Evolutionary conservation across 2,797 vertebrate genomes (phyloP), one percentile per base, ranked within the genome.

Genomic region (Paratrypauchen microcephalus): DNA sequence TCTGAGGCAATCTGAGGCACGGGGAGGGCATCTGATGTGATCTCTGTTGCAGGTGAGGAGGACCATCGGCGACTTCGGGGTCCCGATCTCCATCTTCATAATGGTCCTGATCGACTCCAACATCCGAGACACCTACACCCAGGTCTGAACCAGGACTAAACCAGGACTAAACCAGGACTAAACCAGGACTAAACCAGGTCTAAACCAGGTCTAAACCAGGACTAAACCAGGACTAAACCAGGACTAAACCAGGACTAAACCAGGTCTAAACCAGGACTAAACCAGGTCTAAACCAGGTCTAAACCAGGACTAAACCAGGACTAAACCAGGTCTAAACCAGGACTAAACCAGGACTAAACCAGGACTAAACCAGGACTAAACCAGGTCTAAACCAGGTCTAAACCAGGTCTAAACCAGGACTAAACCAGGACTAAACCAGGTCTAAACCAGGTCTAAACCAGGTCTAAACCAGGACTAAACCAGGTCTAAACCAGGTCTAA

Each of bases 1-100:
- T 26, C 55, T 13, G 55, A 15, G 5, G 30, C 9, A 21, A 54
- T 12, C 4, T 48, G 47, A 18, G 2, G 1, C 15, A 4, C 12
- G 16, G 3, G 50, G 30, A 21, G 12, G 36, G 30, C 32, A 13
- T 16, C 57, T 18, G 15, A 21, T 2, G 4, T 19, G 6, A 19
- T 11, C 39, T 47, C 41, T 50, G 60, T 11, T 73, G 65, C 86
- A 98, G 97, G 86, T 97, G 23, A 95, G 97, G 65, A 94, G 97
- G 72, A 86, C 97, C 19, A 98, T 99, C 0, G 97, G 97, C 72
- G 97, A 99, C 85, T 98, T 99, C 0, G 97, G 97, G 5, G 97
- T 99, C 8, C 97, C 97, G 0, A 98, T 99, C 0, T 96, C 97
- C 3, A 99, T 99, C 88, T 94, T 98, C 72, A 87, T 98, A 83